Conservation (phyloP, 2,113 vertebrate genomes). For the Sceloporus undulatus region DNA sequence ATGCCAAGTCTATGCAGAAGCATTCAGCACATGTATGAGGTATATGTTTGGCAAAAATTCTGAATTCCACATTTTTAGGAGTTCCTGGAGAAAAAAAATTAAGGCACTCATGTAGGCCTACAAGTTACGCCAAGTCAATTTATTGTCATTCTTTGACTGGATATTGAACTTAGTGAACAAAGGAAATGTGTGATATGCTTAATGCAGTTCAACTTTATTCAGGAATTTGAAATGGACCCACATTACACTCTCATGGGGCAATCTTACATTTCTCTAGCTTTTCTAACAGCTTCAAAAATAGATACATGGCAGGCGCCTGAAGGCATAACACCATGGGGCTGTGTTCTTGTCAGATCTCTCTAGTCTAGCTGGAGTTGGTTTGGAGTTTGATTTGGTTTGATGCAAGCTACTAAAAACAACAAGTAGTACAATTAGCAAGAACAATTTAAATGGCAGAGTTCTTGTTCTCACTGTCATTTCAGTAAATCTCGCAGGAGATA, state of each 20-base stretch:
- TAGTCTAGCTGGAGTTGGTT: neutral
- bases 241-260: constrained; percentile 23
- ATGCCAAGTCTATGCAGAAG: neutral
- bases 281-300: neutral
- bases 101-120: neutral
- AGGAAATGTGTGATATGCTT: neutral
- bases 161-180: constrained; percentile 15
- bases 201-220: neutral
- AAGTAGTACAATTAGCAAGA: neutral
- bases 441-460: neutral
- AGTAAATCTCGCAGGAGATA: neutral
- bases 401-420: neutral
- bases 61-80: neutral
- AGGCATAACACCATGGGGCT: neutral
- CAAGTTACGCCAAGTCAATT: constrained; percentile 2
- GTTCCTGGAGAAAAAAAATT: neutral
- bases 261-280: neutral
- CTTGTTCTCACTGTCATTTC: neutral
- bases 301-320: neutral
- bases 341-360: constrained; percentile 3
- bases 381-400: neutral
- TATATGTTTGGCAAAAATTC: neutral
- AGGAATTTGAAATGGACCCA: constrained; percentile 1
- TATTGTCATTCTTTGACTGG: constrained; percentile 21
- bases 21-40: neutral